Evolutionary conservation across 2,797 vertebrate genomes (phyloP), one percentile per base, ranked within the genome.

Genomic region (Urosaurus nigricauda): DNA sequence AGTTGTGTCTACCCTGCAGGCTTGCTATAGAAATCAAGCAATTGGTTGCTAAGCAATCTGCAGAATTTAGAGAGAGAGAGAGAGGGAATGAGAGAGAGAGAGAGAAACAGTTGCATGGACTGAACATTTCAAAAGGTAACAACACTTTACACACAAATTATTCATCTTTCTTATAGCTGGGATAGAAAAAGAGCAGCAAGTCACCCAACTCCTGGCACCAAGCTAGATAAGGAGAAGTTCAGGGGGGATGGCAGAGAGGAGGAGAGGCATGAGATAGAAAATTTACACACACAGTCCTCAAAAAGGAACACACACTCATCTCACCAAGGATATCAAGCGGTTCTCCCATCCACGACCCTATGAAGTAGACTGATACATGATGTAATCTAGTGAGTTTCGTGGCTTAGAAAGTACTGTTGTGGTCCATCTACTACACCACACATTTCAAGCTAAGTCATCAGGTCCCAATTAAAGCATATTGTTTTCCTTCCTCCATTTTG

Each of bases 21-120:
- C 85, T 35, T 89, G 83, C 84, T 14, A 29, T 5, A 89, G 21
- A 89, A 73, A 53, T 85, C 24, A 92, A 79, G 78, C 2, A 83
- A 16, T 11, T 2, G 85, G 80, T 89, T 93, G 89, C 89, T 86
- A 88, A 90, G 91, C 24, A 21, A 90, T 88, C 29, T 32, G 89
- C 79, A 77, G 35, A 79, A 87, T 83, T 71, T 53, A n/a, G 87
- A 93, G 37, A 73, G 9, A 77, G 53, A 12, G 79, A 88, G 35
- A 78, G 11, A 79, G 40, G 7, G 81, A 37, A n/a, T 6, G 71
- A 37, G n/a, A 24, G 63, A 32, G 63, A 29, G 35, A 79, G 13
- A 79, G 37, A 14, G 75, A 87, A 91, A 12, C 1, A 1, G 73
- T 5, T 79, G n/a, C 0, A 32, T 85, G 56, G 81, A 82, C 29